Evolutionary conservation across 2,797 vertebrate genomes (phyloP), one percentile per base, ranked within the genome.

Genomic region (Spondyliosoma cantharus): DNA sequence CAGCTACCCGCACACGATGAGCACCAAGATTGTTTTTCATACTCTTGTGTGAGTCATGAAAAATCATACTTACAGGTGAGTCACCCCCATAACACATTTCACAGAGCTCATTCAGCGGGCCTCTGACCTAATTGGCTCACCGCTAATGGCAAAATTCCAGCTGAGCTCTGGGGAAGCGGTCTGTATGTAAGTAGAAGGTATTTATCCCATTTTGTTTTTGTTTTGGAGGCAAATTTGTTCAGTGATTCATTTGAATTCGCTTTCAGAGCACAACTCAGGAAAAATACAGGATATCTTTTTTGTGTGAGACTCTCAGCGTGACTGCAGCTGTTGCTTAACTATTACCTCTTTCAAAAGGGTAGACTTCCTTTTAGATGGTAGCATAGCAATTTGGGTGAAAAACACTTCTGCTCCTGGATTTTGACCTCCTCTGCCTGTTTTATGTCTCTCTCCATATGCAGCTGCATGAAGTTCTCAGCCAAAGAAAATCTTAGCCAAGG

Each of bases 61-160:
- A 8, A 42, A 57, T 29, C 4, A 17, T 29, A 5, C 45, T 65
- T 42, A 24, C 13, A 24, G 29, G 27, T 20, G 61, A 71, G 61
- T 66, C 75, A 56, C 14, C 20, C 24, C 25, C 19, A 3, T 50
- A 11, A 37, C 63, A 64, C 56, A 43, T 69, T 67, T 71, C 64
- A 42, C 37, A 62, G 19, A 64, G 20, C 24, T 69, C 65, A 61
- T 54, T 62, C 54, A 29, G 60, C 17, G 58, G 20, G 52, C 45
- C 14, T 17, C 56, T 59, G 73, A 69, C 68, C 63, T 61, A 69
- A 68, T 56, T 24, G 19, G 17, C 25, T 72, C 15, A 24, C n/a
- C 13, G n/a, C n/a, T 42, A 43, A 77, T 72, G 50, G 32, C 19
- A 67, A 37, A 54, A 24, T 22, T 25, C 46, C 29, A 62, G 37